Percentiles rank a stretch among this genome's conserved stretches.
These are phyloP conservation scores for Tenthredo mesomela DNA, from an alignment of 2,888 invertebrate genomes.

Conservation along the genomic window DNA sequence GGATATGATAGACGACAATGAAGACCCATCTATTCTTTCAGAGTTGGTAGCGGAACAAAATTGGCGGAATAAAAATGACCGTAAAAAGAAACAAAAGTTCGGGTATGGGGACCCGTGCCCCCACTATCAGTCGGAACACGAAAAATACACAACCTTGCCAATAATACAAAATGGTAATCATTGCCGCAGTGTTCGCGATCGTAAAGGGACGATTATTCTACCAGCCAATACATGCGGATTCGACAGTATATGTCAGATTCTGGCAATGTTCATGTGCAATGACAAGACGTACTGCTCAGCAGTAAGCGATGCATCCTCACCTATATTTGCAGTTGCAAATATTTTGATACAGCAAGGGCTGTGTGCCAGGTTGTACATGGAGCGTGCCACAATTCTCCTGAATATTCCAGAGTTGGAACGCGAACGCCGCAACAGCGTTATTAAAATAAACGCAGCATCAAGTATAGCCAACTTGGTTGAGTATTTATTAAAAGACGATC, in stretches of 20 bases:
- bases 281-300: not conserved
- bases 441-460: constrained; percentile 7
- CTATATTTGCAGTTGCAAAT: not conserved
- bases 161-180: not conserved
- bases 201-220: not conserved
- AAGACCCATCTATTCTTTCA: not conserved
- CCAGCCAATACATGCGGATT: constrained; percentile 3
- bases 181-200: not conserved
- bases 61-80: constrained; percentile 3
- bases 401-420: not conserved
- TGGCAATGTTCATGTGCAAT: not conserved
- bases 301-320: not conserved
- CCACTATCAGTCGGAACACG: not conserved
- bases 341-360: not conserved
- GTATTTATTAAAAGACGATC: not conserved
- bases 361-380: not conserved
- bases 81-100: constrained; percentile 9
- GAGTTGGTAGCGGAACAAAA: not conserved
- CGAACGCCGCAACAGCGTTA: not conserved
- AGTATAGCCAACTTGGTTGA: constrained; percentile 1
- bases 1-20: constrained; percentile 1
- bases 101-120: constrained; percentile 10
- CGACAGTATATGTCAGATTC: constrained; percentile 26
- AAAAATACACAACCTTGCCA: not conserved
- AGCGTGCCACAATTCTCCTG: constrained; percentile 4